Evolutionary conservation across 1,140 invertebrate species (phyloP), one percentile per base, ranked within the genome.

Genomic region (Hormaphis cornu): DNA sequence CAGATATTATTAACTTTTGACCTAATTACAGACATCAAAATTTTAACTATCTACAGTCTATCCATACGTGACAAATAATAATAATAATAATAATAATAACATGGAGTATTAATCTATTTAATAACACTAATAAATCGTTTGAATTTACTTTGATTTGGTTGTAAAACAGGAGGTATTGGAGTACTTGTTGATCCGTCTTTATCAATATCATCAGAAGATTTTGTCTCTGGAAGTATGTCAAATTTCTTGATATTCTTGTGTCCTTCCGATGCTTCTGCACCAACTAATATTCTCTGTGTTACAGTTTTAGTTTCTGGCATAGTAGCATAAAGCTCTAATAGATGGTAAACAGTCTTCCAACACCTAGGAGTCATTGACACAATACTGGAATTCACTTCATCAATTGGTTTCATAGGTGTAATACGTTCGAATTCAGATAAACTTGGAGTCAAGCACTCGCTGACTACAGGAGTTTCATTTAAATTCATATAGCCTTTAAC

Each of bases 271-370:
- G 80, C 78, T 73, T 83, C 82, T 16, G 76, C 77, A 44, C 75
- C 80, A 26, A 82, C 75, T 24, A 81, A 82, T 70, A 81, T 72
- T 16, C 70, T 70, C 72, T 85, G 83, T 18, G 81, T 83, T 14
- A 97, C 88, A 1, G 92, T 96, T 78, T 96, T 95, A 0, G 91
- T 91, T 76, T 96, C 93, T 0, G 94, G 93, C 84, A 93, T 90
- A 18, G 90, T 93, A 3, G 93, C 91, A 76, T 98, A 97, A 22
- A 97, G 79, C 75, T 97, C 92, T 37, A 98, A 79, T 18, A 97
- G 81, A 77, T 93, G 88, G 76, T 94, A 96, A 72, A 98, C 88
- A 7, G 91, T 97, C 76, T 90, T 88, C 94, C 94, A 98, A 76
- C 94, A 98, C 72, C 88, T 85, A 14, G 91, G 90, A 1, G 86